Evolutionary conservation across 2,797 vertebrate species (phyloP), one percentile per base, ranked within the genome.

Genomic region (Pseudochirops corinnae): DNA sequence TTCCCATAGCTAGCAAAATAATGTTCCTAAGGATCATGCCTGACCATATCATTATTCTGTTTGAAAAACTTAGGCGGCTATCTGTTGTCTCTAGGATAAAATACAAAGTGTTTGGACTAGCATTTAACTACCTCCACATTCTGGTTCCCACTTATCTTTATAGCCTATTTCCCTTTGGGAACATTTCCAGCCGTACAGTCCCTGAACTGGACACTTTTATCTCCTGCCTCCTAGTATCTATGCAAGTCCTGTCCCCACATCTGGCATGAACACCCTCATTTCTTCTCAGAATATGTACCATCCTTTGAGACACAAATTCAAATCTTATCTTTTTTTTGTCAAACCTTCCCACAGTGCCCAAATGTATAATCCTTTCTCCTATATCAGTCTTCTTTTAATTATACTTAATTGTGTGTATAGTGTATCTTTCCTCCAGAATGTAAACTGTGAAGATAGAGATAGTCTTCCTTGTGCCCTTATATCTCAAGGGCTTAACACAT

Each of bases 101-200:
- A 92, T 92, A 92, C 56, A 94, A 91, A 92, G 24, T 93, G n/a
- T 7, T 90, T 90, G 33, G 14, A 7, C 33, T 94, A 13, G 26
- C 5, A 90, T 74, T 92, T 92, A 94, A 94, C 56, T 7, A 5
- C 95, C 14, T 74, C 82, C 62, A 52, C 90, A 93, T 90, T 21
- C 28, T 92, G 6, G 31, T 2, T 90, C 33, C 28, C 29, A 90
- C 13, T 12, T 39, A 94, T 4, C 56, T 60, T 39, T 24, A 56
- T 4, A 0, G 26, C 21, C 33, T 18, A 1, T 90, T 58, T 7
- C 91, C 91, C 16, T 0, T 46, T 5, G 33, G 94, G n/a, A 28
- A 57, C 5, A 56, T 57, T 33, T 13, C 10, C 10, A 91, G 3
- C 31, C 29, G 93, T 58, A 55, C 10, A 55, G 53, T n/a, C 26